phyloP scores from a whole-genome alignment of 2,797 vertebrate genomes.

The Pangasius macronema region DNA sequence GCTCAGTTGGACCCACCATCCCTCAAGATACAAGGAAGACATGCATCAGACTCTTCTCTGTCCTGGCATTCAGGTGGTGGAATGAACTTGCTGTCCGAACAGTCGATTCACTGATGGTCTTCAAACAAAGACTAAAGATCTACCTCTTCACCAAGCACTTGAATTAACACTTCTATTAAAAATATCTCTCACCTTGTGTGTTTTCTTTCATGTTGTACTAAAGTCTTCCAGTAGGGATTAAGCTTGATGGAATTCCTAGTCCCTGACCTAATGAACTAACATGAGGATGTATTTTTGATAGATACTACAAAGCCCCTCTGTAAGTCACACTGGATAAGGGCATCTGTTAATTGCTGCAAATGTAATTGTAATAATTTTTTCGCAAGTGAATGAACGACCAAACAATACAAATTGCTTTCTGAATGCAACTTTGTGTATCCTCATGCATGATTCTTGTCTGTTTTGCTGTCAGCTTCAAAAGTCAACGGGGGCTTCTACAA shows the following conservation, averaged over 20 bases:
- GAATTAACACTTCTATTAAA: too few relatives aligned
- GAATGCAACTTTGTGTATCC: conserved; percentile 10
- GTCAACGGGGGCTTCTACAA: conserved; percentile 91
- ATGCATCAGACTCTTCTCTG: background rate
- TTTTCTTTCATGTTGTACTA: background rate
- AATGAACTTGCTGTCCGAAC: background rate
- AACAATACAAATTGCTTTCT: conserved; percentile 20
- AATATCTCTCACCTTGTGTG: background rate
- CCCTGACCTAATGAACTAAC: background rate
- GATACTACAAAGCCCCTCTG: background rate
- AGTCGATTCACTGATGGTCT: background rate
- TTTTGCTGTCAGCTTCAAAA: conserved; percentile 82
- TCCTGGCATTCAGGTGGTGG: background rate
- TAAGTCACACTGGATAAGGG: background rate
- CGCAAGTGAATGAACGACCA: background rate
- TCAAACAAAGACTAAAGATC: background rate
- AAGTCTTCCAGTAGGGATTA: background rate
- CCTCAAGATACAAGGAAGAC: too few relatives aligned
- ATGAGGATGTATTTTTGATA: background rate
- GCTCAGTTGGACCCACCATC: too few relatives aligned
- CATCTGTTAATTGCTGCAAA: background rate
- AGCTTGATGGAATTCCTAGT: background rate
- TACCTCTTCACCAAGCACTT: background rate
- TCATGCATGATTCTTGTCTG: conserved; percentile 44
- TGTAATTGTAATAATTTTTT: background rate